A percentile compares a stretch with the other conserved stretches of the same genome.
phyloP scores from a whole-genome alignment of 1,140 invertebrate species.

The Trissolcus basalis region DNA sequence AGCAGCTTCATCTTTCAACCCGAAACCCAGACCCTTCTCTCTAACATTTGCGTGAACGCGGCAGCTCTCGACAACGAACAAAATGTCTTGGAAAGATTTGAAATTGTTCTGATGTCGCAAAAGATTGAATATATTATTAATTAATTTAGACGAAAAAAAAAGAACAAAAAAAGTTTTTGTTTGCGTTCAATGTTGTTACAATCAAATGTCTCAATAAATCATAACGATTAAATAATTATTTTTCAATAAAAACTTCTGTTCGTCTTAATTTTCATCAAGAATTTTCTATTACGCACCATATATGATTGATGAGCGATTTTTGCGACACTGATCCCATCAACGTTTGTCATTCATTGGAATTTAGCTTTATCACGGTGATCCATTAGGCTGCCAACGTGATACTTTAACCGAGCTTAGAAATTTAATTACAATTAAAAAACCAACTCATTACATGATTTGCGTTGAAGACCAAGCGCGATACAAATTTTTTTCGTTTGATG shows the following conservation, averaged over 20 bases:
- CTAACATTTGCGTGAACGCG: constrained; percentile 76
- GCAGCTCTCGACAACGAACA: constrained; percentile 74
- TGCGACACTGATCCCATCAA: constrained; percentile 32
- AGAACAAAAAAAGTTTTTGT: constrained; percentile 19
- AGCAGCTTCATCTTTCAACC: constrained; percentile 80
- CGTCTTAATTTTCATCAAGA: constrained; percentile 23
- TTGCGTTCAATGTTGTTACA: constrained; percentile 30
- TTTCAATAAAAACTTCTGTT: constrained; percentile 42
- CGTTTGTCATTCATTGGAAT: too few species aligned
- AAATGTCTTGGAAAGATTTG: constrained; percentile 43
- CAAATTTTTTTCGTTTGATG: constrained; percentile 13
- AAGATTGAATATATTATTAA: constrained; percentile 10
- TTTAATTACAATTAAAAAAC: constrained; percentile 19
- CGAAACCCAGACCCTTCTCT: constrained; percentile 80
- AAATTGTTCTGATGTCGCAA: constrained; percentile 27
- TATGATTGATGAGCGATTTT: too few species aligned
- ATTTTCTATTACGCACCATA: too few species aligned
- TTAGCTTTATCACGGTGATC: constrained; percentile 32
- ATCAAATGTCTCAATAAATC: constrained; percentile 32
- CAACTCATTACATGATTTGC: background rate
- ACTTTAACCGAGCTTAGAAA: constrained; percentile 40
- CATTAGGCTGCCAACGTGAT: constrained; percentile 48
- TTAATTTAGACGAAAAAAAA: constrained; percentile 17
- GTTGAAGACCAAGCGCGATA: background rate
- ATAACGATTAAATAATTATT: constrained; percentile 42